Percentiles rank a stretch among this genome's conserved stretches.
phyloP scores from a whole-genome alignment of 2,797 vertebrate genomes.

The Morus bassanus region DNA sequence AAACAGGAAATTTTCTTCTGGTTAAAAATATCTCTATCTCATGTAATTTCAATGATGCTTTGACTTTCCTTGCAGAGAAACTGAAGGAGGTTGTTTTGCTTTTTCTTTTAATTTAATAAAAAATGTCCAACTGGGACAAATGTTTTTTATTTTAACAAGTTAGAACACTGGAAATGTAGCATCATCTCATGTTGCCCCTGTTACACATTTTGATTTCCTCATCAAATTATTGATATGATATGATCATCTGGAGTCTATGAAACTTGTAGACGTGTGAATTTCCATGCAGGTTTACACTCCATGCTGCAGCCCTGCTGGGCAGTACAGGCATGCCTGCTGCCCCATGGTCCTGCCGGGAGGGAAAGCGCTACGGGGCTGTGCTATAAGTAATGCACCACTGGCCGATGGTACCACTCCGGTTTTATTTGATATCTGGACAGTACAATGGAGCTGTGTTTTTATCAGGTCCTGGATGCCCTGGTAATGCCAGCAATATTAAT shows the following conservation, averaged over 20 bases:
- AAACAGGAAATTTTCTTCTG: neutral
- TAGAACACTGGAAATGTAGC: neutral
- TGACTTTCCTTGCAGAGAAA: neutral
- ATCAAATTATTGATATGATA: neutral
- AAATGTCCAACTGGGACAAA: neutral
- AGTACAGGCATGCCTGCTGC: neutral
- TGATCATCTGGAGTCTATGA: neutral
- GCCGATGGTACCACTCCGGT: fast-evolving
- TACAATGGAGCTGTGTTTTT: neutral
- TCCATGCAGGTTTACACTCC: neutral
- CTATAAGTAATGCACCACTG: neutral
- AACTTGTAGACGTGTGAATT: neutral
- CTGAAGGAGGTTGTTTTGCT: neutral
- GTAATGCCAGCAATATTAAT: neutral
- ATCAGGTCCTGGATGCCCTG: neutral
- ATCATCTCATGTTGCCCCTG: neutral
- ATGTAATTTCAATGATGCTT: neutral
- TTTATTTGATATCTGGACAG: neutral
- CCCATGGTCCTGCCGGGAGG: fast-evolving
- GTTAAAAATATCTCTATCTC: neutral
- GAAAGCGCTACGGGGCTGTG: fast-evolving
- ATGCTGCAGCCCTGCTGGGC: fast-evolving
- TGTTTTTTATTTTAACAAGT: neutral
- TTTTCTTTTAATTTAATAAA: neutral
- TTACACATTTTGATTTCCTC: neutral